These are phyloP conservation scores for Phalacrocorax aristotelis DNA, from an alignment of 2,113 vertebrate genomes.

Conservation along the genomic window DNA sequence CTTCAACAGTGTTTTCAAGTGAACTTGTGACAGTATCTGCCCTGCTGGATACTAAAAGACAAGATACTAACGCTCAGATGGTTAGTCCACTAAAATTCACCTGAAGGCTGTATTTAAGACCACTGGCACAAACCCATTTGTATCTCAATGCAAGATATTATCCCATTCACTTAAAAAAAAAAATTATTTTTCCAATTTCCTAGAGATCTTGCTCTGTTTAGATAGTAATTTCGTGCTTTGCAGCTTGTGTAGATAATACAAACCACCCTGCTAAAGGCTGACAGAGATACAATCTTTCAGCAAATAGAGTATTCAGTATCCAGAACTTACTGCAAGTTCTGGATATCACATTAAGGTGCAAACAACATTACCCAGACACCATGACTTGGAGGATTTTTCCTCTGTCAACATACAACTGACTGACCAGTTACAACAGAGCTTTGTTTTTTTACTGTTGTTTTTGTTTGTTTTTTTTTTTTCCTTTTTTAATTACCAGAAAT, in stretches of 20 bases:
- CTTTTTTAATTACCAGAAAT: conserved; percentile 45
- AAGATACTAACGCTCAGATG: not conserved
- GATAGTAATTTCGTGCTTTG: not conserved
- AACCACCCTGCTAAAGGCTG: not conserved
- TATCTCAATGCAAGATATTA: not conserved
- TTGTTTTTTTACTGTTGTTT: too few relatives aligned
- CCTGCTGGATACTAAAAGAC: not conserved
- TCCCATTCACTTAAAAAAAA: not conserved
- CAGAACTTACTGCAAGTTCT: not conserved
- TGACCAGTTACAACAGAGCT: not conserved
- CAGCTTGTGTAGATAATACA: not conserved
- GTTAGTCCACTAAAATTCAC: not conserved
- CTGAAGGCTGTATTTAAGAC: not conserved
- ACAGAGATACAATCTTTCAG: not conserved
- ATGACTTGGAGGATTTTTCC: not conserved
- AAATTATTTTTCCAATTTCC: not conserved
- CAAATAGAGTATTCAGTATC: not conserved
- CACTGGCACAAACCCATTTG: not conserved
- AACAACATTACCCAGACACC: not conserved
- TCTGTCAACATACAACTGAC: not conserved
- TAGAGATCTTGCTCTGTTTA: not conserved
- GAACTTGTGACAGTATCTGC: not conserved
- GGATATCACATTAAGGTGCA: not conserved
- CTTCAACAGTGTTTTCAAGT: not conserved
- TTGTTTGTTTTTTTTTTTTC: too few relatives aligned